Percentiles rank a stretch among this genome's conserved stretches.
These are phyloP conservation scores for Cavia aperea DNA, from an alignment of 2,113 vertebrate species.

Conservation along the genomic window DNA sequence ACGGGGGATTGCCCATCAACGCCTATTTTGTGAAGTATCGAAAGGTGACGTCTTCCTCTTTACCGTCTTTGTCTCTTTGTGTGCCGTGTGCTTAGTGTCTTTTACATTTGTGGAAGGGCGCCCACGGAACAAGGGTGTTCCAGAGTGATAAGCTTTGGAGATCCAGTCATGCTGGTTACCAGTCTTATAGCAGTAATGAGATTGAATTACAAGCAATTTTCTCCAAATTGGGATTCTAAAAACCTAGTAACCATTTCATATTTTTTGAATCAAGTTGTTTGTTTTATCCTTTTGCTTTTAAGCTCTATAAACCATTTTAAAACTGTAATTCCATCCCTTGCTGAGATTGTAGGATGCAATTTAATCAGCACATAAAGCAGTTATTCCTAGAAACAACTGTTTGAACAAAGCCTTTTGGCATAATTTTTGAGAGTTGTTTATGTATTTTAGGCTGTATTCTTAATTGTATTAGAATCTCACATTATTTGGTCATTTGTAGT, in stretches of 20 bases:
- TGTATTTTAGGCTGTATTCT: constrained; percentile 36
- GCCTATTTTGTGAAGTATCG: constrained; percentile 97
- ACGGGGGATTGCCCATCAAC: constrained; percentile 86
- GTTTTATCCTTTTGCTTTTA: not conserved
- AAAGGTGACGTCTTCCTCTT: constrained; percentile 79
- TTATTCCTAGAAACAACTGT: constrained; percentile 35
- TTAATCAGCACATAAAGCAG: constrained; percentile 14
- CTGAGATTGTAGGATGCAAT: not conserved
- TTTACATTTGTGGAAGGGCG: not conserved
- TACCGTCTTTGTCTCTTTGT: not conserved
- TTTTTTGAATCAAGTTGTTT: not conserved
- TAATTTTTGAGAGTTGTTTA: constrained; percentile 49
- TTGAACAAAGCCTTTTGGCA: constrained; percentile 24
- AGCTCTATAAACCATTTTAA: not conserved
- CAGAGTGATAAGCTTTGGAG: not conserved
- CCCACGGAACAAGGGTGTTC: not conserved
- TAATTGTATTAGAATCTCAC: constrained; percentile 62
- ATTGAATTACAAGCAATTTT: not conserved
- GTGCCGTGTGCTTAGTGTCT: not conserved
- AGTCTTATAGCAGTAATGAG: not conserved
- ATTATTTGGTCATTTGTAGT: constrained; percentile 66
- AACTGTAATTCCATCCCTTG: not conserved
- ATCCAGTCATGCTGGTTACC: not conserved
- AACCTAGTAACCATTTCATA: not conserved
- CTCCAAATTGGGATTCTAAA: not conserved